Evolutionary conservation across 2,797 vertebrate genomes (phyloP), one percentile per base, ranked within the genome.

Genomic region (Danio albolineatus): DNA sequence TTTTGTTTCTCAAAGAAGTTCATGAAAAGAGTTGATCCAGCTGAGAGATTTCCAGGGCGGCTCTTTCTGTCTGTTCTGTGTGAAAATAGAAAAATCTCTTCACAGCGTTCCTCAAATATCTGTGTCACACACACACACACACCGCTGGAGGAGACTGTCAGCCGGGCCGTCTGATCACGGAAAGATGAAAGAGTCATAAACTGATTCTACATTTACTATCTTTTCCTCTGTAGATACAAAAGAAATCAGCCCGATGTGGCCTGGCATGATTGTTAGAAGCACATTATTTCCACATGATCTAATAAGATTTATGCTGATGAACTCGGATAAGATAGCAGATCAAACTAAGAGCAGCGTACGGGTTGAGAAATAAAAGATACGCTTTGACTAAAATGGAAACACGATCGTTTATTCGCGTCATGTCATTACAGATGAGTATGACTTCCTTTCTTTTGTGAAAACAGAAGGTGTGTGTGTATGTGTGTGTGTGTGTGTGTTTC

Each of bases 161-260:
- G 36, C 67, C 1, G 7, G 10, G 16, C 16, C 36, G 49, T 70
- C 67, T 54, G 49, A 70, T 70, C 49, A 54, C 16, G 17, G 13
- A 19, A 70, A 70, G 67, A 70, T 70, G 67, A 70, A 70, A 70
- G 67, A 70, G 67, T 39, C 49, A 70, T 17, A 70, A 70, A 54
- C 67, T 39, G 67, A 70, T 70, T 39, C 49, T 54, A 53, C 67
- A 53, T 67, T 67, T 67, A 38, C 46, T 51, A 51, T 70, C 67
- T 70, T 41, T 39, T 36, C 39, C 39, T 53, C 28, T 5, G n/a
- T n/a, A 67, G 36, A 54, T 54, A 70, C 67, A 70, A 54, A 70
- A 19, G 67, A 70, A 54, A 54, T 19, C 49, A 70, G 67, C 49
- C 39, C 16, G 54, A 19, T 39, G 67, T 70, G 67, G 49, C 36